These are phyloP conservation scores for Sciurus niger DNA, from an alignment of 2,113 vertebrate species.

Conservation along the genomic window DNA sequence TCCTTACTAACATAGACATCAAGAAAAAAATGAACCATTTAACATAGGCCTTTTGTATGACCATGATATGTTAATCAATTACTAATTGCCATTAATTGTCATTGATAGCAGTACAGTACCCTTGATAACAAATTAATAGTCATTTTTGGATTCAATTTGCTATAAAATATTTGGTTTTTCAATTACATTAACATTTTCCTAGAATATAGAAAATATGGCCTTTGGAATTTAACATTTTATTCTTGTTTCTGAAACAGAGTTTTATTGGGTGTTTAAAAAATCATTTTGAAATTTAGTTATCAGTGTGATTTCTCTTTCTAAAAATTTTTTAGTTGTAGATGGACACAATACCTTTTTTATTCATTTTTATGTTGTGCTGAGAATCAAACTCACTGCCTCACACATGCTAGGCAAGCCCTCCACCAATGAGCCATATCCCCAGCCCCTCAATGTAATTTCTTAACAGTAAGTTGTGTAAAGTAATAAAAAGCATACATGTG, in stretches of 20 bases:
- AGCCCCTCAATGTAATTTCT: neutral
- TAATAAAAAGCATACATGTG: constrained; percentile 20
- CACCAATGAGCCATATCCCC: no score
- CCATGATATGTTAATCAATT: neutral
- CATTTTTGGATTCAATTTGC: constrained; percentile 45
- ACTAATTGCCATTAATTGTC: neutral
- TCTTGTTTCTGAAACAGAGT: constrained; percentile 51
- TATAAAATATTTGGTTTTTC: constrained; percentile 21
- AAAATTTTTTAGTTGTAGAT: no score
- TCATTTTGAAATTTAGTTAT: constrained; percentile 36
- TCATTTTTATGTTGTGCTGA: no score
- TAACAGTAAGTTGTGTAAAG: constrained; percentile 43
- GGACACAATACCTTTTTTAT: no score
- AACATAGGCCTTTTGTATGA: constrained; percentile 39
- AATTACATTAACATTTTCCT: constrained; percentile 30
- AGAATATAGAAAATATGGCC: neutral
- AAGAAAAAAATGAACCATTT: neutral
- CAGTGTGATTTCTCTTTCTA: constrained; percentile 38
- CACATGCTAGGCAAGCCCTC: no score
- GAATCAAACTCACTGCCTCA: no score
- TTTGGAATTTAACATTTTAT: constrained; percentile 49
- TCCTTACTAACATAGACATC: neutral
- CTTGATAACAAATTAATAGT: neutral
- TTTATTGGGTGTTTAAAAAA: constrained; percentile 36
- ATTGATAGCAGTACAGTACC: neutral